Conservation (phyloP, 2,888 invertebrate genomes). For the Cephus sareptanus region DNA sequence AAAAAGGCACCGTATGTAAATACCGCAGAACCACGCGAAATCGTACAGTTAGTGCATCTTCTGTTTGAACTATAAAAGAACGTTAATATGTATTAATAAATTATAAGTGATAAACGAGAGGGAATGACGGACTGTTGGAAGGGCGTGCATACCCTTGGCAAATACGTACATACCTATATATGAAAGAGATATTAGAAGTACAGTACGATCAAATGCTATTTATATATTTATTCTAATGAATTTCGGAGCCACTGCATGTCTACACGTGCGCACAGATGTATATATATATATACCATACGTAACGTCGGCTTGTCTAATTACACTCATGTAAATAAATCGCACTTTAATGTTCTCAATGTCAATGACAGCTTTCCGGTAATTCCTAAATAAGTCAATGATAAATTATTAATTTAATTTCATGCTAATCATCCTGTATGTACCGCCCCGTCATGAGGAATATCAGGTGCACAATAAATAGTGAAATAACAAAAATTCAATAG, state of each 20-base stretch:
- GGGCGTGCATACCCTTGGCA: background rate
- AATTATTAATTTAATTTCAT: background rate
- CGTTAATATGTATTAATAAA: background rate
- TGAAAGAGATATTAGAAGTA: background rate
- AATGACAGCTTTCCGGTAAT: background rate
- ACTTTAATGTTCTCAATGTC: slow-evolving; percentile 13
- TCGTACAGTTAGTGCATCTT: background rate
- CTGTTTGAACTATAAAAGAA: background rate
- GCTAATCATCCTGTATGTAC: background rate
- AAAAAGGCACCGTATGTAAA: background rate
- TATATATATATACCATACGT: background rate
- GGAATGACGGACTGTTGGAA: background rate
- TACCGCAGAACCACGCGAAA: background rate
- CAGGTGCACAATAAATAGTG: too few relatives aligned
- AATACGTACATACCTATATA: slow-evolving; percentile 5
- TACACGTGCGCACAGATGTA: background rate
- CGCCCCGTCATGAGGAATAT: background rate
- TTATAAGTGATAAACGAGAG: background rate
- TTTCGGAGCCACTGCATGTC: background rate
- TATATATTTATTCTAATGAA: slow-evolving; percentile 22
- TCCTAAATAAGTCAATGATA: background rate
- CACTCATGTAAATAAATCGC: slow-evolving; percentile 20
- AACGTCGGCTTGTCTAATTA: background rate
- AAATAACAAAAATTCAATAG: background rate
- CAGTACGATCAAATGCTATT: slow-evolving; percentile 12